Conservation (phyloP, 1,140 invertebrate species). For the Nomia melanderi region DNA sequence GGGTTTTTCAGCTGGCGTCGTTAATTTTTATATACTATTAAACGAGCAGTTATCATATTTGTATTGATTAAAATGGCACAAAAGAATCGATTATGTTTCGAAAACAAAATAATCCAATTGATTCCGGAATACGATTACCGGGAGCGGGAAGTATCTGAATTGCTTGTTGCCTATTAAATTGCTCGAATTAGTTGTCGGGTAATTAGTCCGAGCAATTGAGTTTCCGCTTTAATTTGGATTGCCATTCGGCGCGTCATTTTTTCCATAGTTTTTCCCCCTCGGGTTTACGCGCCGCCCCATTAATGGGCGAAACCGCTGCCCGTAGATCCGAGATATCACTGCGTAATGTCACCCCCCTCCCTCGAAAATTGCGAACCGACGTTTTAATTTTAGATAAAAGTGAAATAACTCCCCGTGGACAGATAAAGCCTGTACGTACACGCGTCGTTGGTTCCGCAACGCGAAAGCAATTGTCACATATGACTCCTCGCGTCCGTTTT, state of each 20-base stretch:
- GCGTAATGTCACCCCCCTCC: background rate
- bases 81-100: background rate
- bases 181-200: background rate
- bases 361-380: conserved; percentile 26
- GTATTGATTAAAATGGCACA: background rate
- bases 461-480: conserved; percentile 3
- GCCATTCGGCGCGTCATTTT: background rate
- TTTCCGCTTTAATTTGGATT: conserved; percentile 19
- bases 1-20: no score
- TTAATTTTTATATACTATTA: no score
- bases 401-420: conserved; percentile 30
- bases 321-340: conserved; percentile 42
- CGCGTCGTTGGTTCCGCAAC: conserved; percentile 16
- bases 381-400: conserved; percentile 67
- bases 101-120: background rate
- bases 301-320: conserved; percentile 40
- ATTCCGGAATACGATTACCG: background rate
- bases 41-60: background rate
- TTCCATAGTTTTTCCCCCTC: background rate
- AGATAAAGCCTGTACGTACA: conserved; percentile 16
- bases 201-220: conserved; percentile 14
- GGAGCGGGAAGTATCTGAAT: background rate
- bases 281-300: background rate
- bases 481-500: background rate
- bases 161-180: conserved; percentile 1